A percentile compares a stretch with the other conserved stretches of the same genome.
phyloP scores from a whole-genome alignment of 2,888 invertebrate species.

The Drosophila paramelanica region DNA sequence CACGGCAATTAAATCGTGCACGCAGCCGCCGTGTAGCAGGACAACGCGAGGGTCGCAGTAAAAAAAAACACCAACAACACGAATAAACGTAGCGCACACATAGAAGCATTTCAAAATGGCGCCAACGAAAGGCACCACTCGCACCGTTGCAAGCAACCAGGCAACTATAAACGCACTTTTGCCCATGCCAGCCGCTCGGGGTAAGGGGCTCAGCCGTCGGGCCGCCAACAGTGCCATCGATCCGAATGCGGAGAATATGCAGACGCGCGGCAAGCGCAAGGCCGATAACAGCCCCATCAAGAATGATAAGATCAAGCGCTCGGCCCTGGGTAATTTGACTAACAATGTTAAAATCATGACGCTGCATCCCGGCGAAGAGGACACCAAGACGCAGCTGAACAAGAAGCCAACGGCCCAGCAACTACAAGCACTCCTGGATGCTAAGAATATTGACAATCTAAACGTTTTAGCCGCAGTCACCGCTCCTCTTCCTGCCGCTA shows the following conservation, averaged over 20 bases:
- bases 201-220: conserved; percentile 79
- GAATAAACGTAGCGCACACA: conserved; percentile 28
- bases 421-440: conserved; percentile 68
- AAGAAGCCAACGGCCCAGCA: conserved; percentile 74
- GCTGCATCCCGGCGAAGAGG: conserved; percentile 73
- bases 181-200: conserved; percentile 61
- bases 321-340: conserved; percentile 94
- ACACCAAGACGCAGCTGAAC: conserved; percentile 84
- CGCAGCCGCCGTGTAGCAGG: conserved; percentile 44
- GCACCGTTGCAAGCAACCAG: conserved; percentile 60
- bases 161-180: conserved; percentile 60
- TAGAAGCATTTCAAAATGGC: conserved; percentile 80
- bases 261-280: conserved; percentile 89
- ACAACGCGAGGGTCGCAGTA: conserved; percentile 38
- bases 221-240: conserved; percentile 70
- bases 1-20: conserved; percentile 26
- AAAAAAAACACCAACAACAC: conserved; percentile 30
- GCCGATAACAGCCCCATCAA: conserved; percentile 92
- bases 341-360: conserved; percentile 86
- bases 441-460: conserved; percentile 67
- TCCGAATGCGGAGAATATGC: conserved; percentile 79
- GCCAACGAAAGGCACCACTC: conserved; percentile 81
- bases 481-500: conserved; percentile 7
- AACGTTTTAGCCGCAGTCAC: conserved; percentile 28
- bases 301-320: conserved; percentile 90